Conservation (phyloP, 1,140 invertebrate genomes). For the Goniozus legneri region DNA sequence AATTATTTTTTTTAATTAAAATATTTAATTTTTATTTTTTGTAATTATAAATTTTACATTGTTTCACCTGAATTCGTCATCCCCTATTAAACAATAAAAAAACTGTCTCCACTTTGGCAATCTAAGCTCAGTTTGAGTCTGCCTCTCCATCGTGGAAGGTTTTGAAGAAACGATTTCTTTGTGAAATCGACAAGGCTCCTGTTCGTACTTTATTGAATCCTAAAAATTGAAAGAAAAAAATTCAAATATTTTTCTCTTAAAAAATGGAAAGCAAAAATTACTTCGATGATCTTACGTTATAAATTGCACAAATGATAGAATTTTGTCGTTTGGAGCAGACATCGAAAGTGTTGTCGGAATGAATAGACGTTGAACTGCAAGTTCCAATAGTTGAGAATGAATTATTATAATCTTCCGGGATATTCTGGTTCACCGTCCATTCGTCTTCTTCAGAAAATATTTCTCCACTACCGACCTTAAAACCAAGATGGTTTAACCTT, state of each 20-base stretch:
- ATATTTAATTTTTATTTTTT: neutral
- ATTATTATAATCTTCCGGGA: conserved; percentile 38
- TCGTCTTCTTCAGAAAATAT: conserved; percentile 75
- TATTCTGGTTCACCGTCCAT: conserved; percentile 65
- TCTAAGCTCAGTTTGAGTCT: conserved; percentile 74
- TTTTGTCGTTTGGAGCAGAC: conserved; percentile 41
- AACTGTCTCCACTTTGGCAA: conserved; percentile 75
- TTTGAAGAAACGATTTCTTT: conserved; percentile 30
- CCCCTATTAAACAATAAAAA: conserved; percentile 74
- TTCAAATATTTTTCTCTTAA: neutral
- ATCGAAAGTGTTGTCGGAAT: conserved; percentile 24
- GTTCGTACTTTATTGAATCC: conserved; percentile 49
- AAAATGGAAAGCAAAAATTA: neutral
- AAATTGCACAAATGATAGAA: conserved; percentile 61
- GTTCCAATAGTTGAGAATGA: conserved; percentile 27
- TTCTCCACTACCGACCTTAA: conserved; percentile 75
- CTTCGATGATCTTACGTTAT: conserved; percentile 58
- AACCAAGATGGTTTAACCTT: neutral
- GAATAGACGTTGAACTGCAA: conserved; percentile 34
- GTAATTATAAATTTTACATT: neutral
- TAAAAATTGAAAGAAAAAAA: conserved; percentile 26
- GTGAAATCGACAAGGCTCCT: conserved; percentile 32
- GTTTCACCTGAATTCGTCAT: conserved; percentile 66
- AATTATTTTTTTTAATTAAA: neutral
- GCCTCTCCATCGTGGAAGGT: conserved; percentile 69